Conservation (phyloP, 2,888 invertebrate species). For the Subacronicta megacephala region DNA sequence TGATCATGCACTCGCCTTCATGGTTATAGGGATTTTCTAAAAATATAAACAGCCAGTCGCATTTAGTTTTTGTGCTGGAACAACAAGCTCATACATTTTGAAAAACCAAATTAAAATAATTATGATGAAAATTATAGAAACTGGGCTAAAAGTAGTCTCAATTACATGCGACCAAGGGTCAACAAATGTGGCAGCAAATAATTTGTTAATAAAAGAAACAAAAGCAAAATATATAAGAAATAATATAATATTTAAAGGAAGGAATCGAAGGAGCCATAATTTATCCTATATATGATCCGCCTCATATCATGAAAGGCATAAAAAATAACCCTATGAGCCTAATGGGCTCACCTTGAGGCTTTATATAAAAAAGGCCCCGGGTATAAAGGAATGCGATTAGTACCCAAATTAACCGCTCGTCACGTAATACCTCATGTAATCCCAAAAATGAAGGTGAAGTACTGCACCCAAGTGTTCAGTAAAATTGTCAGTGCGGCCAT, state of each 20-base stretch:
- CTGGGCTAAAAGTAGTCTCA: constrained; percentile 3
- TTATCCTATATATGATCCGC: constrained; percentile 11
- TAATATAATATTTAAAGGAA: not conserved
- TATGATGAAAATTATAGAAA: not conserved
- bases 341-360: constrained; percentile 5
- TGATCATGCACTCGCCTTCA: too few species aligned
- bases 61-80: too few species aligned
- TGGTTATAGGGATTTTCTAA: too few species aligned
- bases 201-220: constrained; percentile 5
- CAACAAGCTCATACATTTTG: not conserved
- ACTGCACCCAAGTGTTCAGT: not conserved
- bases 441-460: not conserved
- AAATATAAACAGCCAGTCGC: too few species aligned
- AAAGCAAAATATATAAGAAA: constrained; percentile 2
- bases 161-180: constrained; percentile 13
- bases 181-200: constrained; percentile 6
- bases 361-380: constrained; percentile 1
- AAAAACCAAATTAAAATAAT: constrained; percentile 10
- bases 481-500: too few species aligned
- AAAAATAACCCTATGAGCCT: constrained; percentile 11
- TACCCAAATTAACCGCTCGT: not conserved
- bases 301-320: constrained; percentile 11
- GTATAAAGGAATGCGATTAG: not conserved
- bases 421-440: not conserved
- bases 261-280: not conserved